These are phyloP conservation scores for Phalloptychus januarius DNA, from an alignment of 2,797 vertebrate genomes.

Conservation along the genomic window DNA sequence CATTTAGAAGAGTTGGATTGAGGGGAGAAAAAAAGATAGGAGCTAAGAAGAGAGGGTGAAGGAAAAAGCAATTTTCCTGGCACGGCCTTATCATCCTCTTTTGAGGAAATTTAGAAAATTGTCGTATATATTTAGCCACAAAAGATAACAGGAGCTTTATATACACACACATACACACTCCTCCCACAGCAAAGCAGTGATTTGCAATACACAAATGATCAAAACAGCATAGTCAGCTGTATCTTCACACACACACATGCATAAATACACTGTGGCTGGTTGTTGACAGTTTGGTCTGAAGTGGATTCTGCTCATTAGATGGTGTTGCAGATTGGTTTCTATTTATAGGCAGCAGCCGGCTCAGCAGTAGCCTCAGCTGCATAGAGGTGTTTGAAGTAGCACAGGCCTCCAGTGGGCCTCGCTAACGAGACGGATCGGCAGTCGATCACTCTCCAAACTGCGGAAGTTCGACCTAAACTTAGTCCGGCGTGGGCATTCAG, in stretches of 20 bases:
- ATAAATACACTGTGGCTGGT: constrained; percentile 28
- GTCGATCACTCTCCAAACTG: constrained; percentile 31
- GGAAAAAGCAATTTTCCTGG: constrained; percentile 25
- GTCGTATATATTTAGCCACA: constrained; percentile 60
- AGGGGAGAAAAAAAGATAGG: background rate
- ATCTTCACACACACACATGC: constrained; percentile 28
- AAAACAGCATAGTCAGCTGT: constrained; percentile 64
- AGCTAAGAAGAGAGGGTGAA: constrained; percentile 6
- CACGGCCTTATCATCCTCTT: constrained; percentile 23
- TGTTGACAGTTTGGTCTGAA: constrained; percentile 59
- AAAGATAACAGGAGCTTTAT: constrained; percentile 24
- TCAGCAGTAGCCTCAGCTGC: constrained; percentile 42
- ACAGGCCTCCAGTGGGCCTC: constrained; percentile 60
- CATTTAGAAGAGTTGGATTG: background rate
- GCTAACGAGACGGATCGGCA: constrained; percentile 59
- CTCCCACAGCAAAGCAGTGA: constrained; percentile 16
- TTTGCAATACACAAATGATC: constrained; percentile 45
- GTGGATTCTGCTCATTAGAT: constrained; percentile 68
- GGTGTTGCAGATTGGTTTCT: constrained; percentile 69
- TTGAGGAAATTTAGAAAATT: constrained; percentile 44
- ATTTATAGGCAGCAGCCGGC: constrained; percentile 56
- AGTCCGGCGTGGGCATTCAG: constrained; percentile 27
- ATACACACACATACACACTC: background rate
- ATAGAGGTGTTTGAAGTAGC: constrained; percentile 65
- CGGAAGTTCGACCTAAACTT: constrained; percentile 34